phyloP scores from a whole-genome alignment of 1,140 invertebrate genomes.

The Telenomus remus region DNA sequence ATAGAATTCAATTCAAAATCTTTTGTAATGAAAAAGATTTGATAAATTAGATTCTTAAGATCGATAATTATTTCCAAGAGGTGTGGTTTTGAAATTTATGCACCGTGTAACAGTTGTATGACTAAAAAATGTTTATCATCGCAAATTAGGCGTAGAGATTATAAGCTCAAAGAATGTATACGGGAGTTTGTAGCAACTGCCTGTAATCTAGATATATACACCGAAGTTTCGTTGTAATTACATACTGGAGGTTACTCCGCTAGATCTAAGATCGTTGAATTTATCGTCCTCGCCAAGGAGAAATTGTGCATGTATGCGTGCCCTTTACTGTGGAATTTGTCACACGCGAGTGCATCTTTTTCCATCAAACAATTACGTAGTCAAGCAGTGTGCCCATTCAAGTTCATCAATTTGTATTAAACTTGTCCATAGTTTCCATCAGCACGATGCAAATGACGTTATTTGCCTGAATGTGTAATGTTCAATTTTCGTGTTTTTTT shows the following conservation, averaged over 20 bases:
- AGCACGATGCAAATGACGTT: no score
- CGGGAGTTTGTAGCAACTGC: slow-evolving; percentile 22
- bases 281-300: slow-evolving; percentile 21
- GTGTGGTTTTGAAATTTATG: background rate
- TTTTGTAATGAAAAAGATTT: no score
- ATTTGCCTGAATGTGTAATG: no score
- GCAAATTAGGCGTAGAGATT: no score
- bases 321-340: slow-evolving; percentile 6
- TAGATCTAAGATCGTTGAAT: slow-evolving; percentile 43
- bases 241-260: slow-evolving; percentile 13
- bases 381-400: slow-evolving; percentile 6
- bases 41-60: no score
- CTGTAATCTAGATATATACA: slow-evolving; percentile 22
- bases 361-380: slow-evolving; percentile 35
- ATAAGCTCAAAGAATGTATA: slow-evolving; percentile 34
- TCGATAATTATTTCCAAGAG: no score
- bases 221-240: slow-evolving; percentile 31
- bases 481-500: no score
- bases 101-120: no score
- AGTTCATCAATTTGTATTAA: slow-evolving; percentile 40
- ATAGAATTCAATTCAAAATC: no score
- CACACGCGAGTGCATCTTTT: slow-evolving; percentile 43
- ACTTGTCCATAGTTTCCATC: no score
- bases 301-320: slow-evolving; percentile 24
- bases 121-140: slow-evolving; percentile 14